Percentiles rank a stretch among this genome's conserved stretches.
These are phyloP conservation scores for Athalia circularis DNA, from an alignment of 2,888 invertebrate genomes.

Conservation along the genomic window DNA sequence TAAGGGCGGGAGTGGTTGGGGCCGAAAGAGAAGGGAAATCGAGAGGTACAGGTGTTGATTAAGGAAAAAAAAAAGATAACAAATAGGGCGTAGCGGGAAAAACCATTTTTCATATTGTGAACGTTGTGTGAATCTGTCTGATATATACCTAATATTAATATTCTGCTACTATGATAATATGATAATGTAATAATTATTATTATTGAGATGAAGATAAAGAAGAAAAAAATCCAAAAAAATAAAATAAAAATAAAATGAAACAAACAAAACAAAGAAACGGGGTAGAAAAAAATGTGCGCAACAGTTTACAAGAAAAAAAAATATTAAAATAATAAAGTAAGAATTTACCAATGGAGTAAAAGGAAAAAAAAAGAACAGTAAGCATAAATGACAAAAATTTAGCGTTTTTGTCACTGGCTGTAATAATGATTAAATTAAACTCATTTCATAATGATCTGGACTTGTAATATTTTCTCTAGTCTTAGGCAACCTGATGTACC, in stretches of 20 bases:
- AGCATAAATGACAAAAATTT: conserved; percentile 61
- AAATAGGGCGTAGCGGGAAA: background rate
- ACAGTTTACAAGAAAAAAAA: conserved; percentile 66
- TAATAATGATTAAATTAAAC: conserved; percentile 71
- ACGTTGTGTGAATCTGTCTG: conserved; percentile 71
- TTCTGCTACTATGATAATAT: conserved; percentile 69
- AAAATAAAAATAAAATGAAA: conserved; percentile 39
- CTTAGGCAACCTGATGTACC: background rate
- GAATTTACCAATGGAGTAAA: background rate
- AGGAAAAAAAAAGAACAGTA: conserved; percentile 56
- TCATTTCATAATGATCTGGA: conserved; percentile 68
- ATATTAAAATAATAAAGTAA: conserved; percentile 12
- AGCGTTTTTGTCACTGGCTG: conserved; percentile 70
- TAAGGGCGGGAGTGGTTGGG: conserved; percentile 49
- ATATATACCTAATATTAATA: conserved; percentile 67
- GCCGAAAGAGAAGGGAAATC: background rate
- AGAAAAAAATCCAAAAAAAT: conserved; percentile 47
- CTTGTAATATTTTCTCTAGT: background rate
- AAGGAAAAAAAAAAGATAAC: conserved; percentile 53
- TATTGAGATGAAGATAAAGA: conserved; percentile 26
- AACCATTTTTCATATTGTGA: conserved; percentile 67
- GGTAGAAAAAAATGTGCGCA: conserved; percentile 47
- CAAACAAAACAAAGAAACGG: conserved; percentile 32
- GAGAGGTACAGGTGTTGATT: conserved; percentile 55
- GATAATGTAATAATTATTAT: conserved; percentile 70